Percentiles rank a stretch among this genome's conserved stretches.
phyloP scores from a whole-genome alignment of 2,888 invertebrate genomes.

The Temnothorax ravouxi region DNA sequence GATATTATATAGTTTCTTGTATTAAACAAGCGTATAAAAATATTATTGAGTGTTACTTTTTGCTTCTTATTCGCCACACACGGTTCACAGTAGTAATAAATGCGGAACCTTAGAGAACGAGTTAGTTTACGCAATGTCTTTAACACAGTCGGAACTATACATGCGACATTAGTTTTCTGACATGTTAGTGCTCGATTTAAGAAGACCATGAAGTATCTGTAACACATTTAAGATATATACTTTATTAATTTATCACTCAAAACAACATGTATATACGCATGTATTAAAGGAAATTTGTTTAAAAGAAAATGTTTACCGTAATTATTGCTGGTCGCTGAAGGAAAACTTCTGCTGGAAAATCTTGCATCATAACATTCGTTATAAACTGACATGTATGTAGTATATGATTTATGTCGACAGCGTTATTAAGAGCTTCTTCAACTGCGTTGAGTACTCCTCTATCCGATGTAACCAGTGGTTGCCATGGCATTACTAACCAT shows the following conservation, averaged over 20 bases:
- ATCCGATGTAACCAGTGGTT: constrained; percentile 89
- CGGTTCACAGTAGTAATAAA: constrained; percentile 87
- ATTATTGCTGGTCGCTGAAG: constrained; percentile 92
- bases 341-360: constrained; percentile 94
- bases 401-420: constrained; percentile 84
- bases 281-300: not conserved
- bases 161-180: constrained; percentile 66
- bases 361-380: constrained; percentile 92
- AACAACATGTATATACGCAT: not conserved
- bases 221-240: constrained; percentile 51
- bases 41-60: constrained; percentile 78
- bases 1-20: not conserved
- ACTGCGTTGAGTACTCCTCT: constrained; percentile 89
- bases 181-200: constrained; percentile 71
- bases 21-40: not conserved
- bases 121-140: constrained; percentile 86
- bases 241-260: not conserved
- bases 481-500: constrained; percentile 89
- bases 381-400: constrained; percentile 91
- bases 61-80: constrained; percentile 86
- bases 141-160: constrained; percentile 85
- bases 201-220: constrained; percentile 83
- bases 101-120: constrained; percentile 85
- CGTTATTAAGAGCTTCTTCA: constrained; percentile 88
- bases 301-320: constrained; percentile 85